Conservation (phyloP, 2,113 vertebrate species). For the Holacanthus passer region DNA sequence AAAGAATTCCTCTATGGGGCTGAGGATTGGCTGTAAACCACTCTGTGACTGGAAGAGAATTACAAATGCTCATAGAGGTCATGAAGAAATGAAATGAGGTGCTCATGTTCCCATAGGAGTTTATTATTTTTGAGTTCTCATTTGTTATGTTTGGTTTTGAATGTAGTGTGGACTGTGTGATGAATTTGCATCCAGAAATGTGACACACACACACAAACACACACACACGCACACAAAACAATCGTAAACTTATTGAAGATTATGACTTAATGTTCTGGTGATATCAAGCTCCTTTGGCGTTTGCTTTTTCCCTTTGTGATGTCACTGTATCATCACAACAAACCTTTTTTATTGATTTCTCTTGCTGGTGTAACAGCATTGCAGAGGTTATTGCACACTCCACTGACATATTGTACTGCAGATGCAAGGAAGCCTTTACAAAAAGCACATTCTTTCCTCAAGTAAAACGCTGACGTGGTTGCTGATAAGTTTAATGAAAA, state of each 20-base stretch:
- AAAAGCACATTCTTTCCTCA: conserved; percentile 3
- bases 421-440: neutral
- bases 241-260: neutral
- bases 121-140: too few species aligned
- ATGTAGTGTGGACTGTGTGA: too few species aligned
- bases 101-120: too few species aligned
- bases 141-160: too few species aligned
- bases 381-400: conserved; percentile 16
- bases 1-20: too few species aligned
- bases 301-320: neutral
- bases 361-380: conserved; percentile 1
- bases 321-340: neutral
- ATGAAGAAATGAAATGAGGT: too few species aligned
- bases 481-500: neutral
- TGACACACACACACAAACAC: too few species aligned
- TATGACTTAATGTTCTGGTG: neutral
- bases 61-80: too few species aligned
- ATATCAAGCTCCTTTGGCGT: neutral
- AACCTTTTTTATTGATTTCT: neutral
- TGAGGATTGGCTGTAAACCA: too few species aligned
- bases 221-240: too few species aligned
- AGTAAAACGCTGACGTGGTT: neutral
- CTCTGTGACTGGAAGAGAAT: too few species aligned
- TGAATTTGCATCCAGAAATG: too few species aligned
- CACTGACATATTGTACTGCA: neutral